Percentiles rank a stretch among this genome's conserved stretches.
Evolutionary conservation across 2,797 vertebrate genomes (phyloP).

Genomic region (Rhinatrema bivittatum): DNA sequence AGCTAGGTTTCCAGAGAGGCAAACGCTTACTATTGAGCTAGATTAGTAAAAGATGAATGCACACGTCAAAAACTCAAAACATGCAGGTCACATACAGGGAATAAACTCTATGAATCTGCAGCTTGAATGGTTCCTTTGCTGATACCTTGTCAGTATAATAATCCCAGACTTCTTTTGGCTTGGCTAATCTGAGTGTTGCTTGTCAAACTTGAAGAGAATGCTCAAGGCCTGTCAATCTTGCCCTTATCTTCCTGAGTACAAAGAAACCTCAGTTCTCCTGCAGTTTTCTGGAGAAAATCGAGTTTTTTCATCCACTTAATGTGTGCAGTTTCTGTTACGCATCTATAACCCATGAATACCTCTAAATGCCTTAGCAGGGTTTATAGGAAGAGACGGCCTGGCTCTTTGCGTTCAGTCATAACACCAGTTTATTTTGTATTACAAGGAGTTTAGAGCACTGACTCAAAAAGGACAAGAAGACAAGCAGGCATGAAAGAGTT

Average conservation of each 20-base stretch:
- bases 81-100: constrained; percentile 38
- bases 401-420: no score
- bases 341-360: no score
- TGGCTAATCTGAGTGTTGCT: no score
- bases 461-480: no score
- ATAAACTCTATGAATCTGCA: constrained; percentile 29
- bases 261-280: no score
- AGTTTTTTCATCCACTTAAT: not conserved
- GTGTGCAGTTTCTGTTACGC: not conserved
- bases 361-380: no score
- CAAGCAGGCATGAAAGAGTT: no score
- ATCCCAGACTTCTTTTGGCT: not conserved
- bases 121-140: constrained; percentile 10
- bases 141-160: constrained; percentile 10
- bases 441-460: no score
- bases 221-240: constrained; percentile 3
- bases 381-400: no score
- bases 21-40: constrained; percentile 37
- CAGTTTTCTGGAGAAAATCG: no score
- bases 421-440: no score
- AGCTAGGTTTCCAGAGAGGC: constrained; percentile 41
- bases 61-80: constrained; percentile 31
- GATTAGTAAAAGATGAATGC: constrained; percentile 38
- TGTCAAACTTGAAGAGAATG: not conserved
- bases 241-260: not conserved